These are phyloP conservation scores for Amphiprion percula DNA, from an alignment of 2,113 vertebrate species.

Conservation along the genomic window DNA sequence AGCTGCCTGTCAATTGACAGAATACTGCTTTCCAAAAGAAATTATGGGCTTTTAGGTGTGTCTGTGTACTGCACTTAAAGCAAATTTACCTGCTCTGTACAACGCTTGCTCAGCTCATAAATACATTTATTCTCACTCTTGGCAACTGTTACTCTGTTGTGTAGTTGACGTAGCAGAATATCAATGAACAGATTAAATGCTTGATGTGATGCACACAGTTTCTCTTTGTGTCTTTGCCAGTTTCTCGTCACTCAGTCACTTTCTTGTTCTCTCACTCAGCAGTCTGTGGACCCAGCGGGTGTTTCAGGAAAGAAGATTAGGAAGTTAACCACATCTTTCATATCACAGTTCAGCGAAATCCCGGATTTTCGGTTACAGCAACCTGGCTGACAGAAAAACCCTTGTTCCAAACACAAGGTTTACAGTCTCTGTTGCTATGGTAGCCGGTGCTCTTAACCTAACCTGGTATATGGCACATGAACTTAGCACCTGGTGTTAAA, in stretches of 20 bases:
- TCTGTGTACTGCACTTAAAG: conserved; percentile 15
- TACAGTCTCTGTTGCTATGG: neutral
- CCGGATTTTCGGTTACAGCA: neutral
- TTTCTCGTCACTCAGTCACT: conserved; percentile 12
- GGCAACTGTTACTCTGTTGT: conserved; percentile 15
- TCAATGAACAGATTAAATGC: conserved; percentile 12
- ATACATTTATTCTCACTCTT: conserved; percentile 42
- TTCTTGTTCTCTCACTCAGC: neutral
- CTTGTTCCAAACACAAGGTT: neutral
- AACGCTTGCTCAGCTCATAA: conserved; percentile 33
- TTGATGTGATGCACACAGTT: conserved; percentile 5
- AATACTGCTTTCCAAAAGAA: conserved; percentile 47
- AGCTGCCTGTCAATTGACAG: conserved; percentile 46
- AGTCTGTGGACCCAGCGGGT: neutral
- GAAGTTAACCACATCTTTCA: neutral
- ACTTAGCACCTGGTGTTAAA: too few species aligned
- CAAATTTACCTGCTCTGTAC: conserved; percentile 50
- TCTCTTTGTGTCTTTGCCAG: neutral
- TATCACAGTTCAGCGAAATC: neutral
- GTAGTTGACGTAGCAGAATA: conserved; percentile 10
- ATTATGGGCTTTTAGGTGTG: conserved; percentile 52
- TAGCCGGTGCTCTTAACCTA: neutral
- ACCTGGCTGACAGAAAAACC: neutral
- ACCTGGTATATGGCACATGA: neutral
- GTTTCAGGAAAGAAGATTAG: neutral